Evolutionary conservation across 2,797 vertebrate genomes (phyloP).

Genomic region (Phalloptychus januarius): DNA sequence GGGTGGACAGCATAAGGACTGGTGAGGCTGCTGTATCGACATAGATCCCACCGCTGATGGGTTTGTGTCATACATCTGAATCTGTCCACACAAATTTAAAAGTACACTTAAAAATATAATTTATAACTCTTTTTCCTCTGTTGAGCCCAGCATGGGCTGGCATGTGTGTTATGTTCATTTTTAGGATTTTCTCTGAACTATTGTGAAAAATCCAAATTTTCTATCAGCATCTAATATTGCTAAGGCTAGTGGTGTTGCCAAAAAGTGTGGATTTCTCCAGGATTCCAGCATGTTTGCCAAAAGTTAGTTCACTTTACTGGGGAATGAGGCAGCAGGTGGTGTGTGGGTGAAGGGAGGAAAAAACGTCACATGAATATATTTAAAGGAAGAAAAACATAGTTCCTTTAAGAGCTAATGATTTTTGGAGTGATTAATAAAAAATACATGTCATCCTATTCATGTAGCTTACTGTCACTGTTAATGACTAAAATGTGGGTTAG

Average conservation of each 20-base stretch:
- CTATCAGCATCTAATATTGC: background rate
- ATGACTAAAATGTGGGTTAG: background rate
- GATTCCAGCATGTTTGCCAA: background rate
- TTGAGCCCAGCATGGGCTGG: background rate
- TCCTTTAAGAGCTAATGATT: background rate
- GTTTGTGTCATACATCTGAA: slow-evolving; percentile 17
- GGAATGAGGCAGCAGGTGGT: background rate
- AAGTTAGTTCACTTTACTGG: background rate
- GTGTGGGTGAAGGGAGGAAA: slow-evolving; percentile 1
- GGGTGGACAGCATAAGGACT: background rate
- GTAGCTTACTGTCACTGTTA: background rate
- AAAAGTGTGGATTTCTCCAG: background rate
- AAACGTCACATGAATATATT: background rate
- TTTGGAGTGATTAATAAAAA: background rate
- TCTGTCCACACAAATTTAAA: slow-evolving; percentile 4
- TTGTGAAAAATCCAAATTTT: background rate
- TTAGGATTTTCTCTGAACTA: background rate
- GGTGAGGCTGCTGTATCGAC: background rate
- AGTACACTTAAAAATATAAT: background rate
- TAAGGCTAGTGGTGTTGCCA: background rate
- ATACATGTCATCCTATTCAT: background rate
- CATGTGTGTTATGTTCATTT: background rate
- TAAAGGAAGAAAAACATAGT: background rate
- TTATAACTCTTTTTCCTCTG: background rate
- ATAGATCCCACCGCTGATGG: background rate